Base-by-base conservation (phyloP, 2,797 vertebrate genomes). In the Gallinago nigripennis region DNA sequence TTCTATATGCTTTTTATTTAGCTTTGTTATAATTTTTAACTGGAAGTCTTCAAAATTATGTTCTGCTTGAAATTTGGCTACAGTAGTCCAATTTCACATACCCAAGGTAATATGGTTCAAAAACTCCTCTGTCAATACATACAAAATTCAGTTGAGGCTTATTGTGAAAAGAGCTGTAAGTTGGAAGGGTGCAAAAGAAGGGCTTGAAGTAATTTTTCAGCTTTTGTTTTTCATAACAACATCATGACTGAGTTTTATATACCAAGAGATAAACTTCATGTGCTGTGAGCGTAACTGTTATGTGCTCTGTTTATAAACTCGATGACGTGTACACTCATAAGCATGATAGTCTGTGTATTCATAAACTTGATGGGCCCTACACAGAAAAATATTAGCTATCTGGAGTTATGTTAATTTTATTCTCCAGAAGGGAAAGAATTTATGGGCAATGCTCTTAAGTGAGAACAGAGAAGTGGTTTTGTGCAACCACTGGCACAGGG, bases 241-340 rank as follows among this genome's bases (percentile, higher is more conserved):
- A 53, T 31, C 28, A 31, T 54, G 11, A 69, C 30, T 82, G 77
- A 45, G 18, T 91, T 90, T 88, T 90, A 70, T 79, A 76, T 43
- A 61, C 30, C 82, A 79, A 90, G 83, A 88, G 70, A 90, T 89
- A 84, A 86, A 84, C 50, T 81, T 86, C 46, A 70, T 51, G 73
- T 86, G 81, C 78, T 79, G 53, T 60, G 28, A 90, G 65, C 92
- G 71, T 3, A 11, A 76, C 64, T 75, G 68, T 63, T 94, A 79
- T 57, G 69, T 75, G 64, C 71, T 75, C 73, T 75, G 72, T 86
- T 87, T 92, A 86, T 87, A 95, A 90, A 87, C 65, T 71, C 16
- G 10, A 58, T 61, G 78, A 73, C 71, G 57, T 56, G 86, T 83
- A 57, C 11, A 7, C 56, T 94, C 33, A 70, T 72, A 80, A 88